Evolutionary conservation across 1,140 invertebrate genomes (phyloP), one percentile per base, ranked within the genome.

Genomic region (Thalassaphorura encarpata): DNA sequence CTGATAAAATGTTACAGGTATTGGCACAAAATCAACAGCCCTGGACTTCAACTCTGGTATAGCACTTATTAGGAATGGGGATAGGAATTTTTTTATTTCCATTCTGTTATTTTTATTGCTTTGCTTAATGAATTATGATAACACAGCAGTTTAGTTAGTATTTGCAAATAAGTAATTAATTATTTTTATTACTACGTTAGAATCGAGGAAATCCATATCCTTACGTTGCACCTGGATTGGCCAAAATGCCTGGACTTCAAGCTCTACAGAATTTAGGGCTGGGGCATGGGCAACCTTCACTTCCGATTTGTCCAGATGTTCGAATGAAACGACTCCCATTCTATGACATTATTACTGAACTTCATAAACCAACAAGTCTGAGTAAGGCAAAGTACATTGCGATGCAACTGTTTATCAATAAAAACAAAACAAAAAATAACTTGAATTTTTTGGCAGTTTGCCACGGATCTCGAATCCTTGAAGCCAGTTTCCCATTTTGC

Each of bases 281-380:
- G n/a, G n/a, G n/a, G n/a, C n/a, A n/a, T n/a, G n/a, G n/a, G n/a
- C n/a, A n/a, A n/a, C n/a, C n/a, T n/a, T n/a, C n/a, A n/a, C n/a
- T 40, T 69, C 89, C 85, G 1, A 81, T 93, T 19, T 87, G 90
- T 72, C 89, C 90, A 0, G 90, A 96, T 76, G 89, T 97, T 0
- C 81, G 80, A 67, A 80, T 96, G 55, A 92, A 90, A 71, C 83
- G 80, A 69, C 75, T 97, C 40, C 91, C 93, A 15, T 97, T 97
- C 72, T 97, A 88, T 72, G 92, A 97, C 71, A 76, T 91, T 56
- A 67, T 91, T 39, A 83, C 78, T 24, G 89, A 93, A 70, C 73
- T 96, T 8, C 73, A 96, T 53, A 91, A 92, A 74, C 91, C 92
- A 1, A 88, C 88, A 6, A 87, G 84, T 67, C 76, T 95, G 67